These are phyloP conservation scores for Ephialtes manifestator DNA, from an alignment of 2,888 invertebrate species.

Conservation along the genomic window DNA sequence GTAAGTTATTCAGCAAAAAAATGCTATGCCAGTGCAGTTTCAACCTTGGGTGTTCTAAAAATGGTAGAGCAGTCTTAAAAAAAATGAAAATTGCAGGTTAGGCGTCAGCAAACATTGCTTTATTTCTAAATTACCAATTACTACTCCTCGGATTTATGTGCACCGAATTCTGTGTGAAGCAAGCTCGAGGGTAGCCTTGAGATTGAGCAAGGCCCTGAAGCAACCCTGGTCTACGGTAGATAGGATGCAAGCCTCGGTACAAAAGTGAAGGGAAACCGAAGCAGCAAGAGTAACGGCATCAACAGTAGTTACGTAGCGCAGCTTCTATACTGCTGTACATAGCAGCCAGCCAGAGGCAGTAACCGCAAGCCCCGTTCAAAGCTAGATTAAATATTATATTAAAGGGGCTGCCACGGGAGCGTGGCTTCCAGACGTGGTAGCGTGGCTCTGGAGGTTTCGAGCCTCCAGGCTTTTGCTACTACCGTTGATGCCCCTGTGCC, in stretches of 20 bases:
- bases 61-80: no score
- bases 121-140: constrained; percentile 36
- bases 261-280: constrained; percentile 44
- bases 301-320: constrained; percentile 55
- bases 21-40: no score
- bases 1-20: no score
- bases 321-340: constrained; percentile 50
- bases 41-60: no score
- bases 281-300: constrained; percentile 56
- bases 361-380: constrained; percentile 86
- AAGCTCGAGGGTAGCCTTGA: constrained; percentile 35
- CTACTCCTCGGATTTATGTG: constrained; percentile 23
- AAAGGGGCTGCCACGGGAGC: constrained; percentile 85
- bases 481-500: constrained; percentile 54
- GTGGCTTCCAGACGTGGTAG: constrained; percentile 76
- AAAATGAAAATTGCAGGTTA: no score
- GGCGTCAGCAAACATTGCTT: background rate
- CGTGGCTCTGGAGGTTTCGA: constrained; percentile 66
- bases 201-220: constrained; percentile 44
- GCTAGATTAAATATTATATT: constrained; percentile 86
- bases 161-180: constrained; percentile 19
- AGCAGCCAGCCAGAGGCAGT: constrained; percentile 81
- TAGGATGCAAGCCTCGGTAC: constrained; percentile 39
- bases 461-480: constrained; percentile 63
- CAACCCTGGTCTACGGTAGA: constrained; percentile 39